Percentiles rank a stretch among this genome's conserved stretches.
Evolutionary conservation across 2,888 invertebrate genomes (phyloP).

Genomic region (Conomelus anceps): DNA sequence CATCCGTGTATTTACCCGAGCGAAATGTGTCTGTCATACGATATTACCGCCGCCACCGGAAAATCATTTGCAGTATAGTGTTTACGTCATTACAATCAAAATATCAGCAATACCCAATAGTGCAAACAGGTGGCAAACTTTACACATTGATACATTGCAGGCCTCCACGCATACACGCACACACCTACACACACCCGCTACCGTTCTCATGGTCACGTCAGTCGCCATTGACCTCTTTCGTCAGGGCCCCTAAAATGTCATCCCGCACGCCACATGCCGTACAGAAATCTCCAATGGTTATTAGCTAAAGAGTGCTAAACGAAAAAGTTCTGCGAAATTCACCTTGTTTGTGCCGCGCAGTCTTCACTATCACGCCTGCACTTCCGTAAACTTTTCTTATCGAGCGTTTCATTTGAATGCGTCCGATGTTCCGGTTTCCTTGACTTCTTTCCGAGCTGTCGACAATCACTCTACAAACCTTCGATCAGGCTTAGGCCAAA

Average conservation of each 20-base stretch:
- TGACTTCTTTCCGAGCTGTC: not conserved
- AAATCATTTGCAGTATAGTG: no score
- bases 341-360: not conserved
- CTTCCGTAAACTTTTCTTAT: not conserved
- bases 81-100: no score
- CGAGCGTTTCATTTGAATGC: not conserved
- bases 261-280: not conserved
- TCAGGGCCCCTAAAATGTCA: not conserved
- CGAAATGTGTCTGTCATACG: no score
- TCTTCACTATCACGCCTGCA: not conserved
- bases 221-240: not conserved
- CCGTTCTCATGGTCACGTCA: not conserved
- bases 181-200: not conserved
- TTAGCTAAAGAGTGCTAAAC: not conserved
- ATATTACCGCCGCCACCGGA: no score
- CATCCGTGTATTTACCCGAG: no score
- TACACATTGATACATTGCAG: not conserved
- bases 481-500: not conserved
- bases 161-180: not conserved
- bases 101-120: not conserved
- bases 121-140: not conserved
- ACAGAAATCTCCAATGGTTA: not conserved
- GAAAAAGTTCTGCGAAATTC: not conserved
- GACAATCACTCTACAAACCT: not conserved
- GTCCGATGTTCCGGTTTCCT: not conserved